Evolutionary conservation across 2,888 invertebrate genomes (phyloP), one percentile per base, ranked within the genome.

Genomic region (Limnephilus marmoratus): DNA sequence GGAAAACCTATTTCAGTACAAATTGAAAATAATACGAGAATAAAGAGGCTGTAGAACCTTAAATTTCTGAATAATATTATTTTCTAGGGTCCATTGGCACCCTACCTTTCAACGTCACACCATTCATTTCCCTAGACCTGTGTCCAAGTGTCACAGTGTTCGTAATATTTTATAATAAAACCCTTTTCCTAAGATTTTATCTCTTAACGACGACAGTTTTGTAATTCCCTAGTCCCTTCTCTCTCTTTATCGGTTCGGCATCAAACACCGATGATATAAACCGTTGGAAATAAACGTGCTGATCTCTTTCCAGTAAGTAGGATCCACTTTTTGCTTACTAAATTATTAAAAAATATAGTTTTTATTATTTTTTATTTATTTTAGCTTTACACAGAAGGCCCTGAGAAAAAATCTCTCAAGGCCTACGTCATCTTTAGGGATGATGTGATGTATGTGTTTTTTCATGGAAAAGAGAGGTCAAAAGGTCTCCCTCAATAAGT

Each of bases 101-200:
- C 24, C 68, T 68, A 7, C 68, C 68, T 24, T 24, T 68, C 68
- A 68, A 68, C 7, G 24, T 18, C 18, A 18, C 24, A 24, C 24
- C 68, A 68, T 68, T 18, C 68, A 41, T 41, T 41, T 9, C 41
- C 68, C 24, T 68, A 68, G 4, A 68, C 68, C 68, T 68, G 68
- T n/a, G 68, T 37, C 83, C n/a, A 83, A 37, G 37, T 83, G 37
- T 83, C 15, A 83, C 15, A 18, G 83, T 83, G 15, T 83, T 83
- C 37, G 83, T 34, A 83, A 83, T 83, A 83, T 11, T 83, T 83
- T 37, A 83, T 83, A 24, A 83, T 34, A 83, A 37, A 83, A 37
- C 83, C 83, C 37, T 24, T 41, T 37, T 83, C 83, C 34, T 37
- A 1, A n/a, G 68, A 68, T 68, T 24, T 68, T 68, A 68, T 68